Base-by-base conservation (phyloP, 1,140 invertebrate species). In the Bombus haemorrhoidalis region DNA sequence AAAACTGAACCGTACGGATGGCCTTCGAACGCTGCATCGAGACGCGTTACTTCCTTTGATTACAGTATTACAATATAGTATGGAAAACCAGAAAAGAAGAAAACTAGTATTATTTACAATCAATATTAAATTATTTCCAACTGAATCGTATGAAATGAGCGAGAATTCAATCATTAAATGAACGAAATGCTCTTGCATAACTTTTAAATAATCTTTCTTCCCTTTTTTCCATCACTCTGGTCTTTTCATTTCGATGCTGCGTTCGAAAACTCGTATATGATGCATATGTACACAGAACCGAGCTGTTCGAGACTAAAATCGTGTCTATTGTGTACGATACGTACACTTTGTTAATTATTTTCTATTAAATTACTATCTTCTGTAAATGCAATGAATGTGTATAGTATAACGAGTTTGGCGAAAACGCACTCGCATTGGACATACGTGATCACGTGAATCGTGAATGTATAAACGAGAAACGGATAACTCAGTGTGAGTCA, bases 221-320 rank as follows among this genome's bases (percentile, higher is more conserved):
- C 64, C 18, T 9, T 22, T 13, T 22, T 37, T 3, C 34, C 10
- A 22, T 13, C 15, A 0, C 28, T 12, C 25, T 37, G 39, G 6
- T 25, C 2, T 15, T n/a, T 66, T 64, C 37, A 76, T 86, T 76
- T 86, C 81, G 85, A 91, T 90, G 90, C 89, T 88, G 85, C 88
- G 90, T 85, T 57, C 90, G 89, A 89, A 90, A 83, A 69, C 57
- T 89, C 68, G 81, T 89, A 92, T 91, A 93, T 92, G 90, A 85
- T 86, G 87, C 89, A 91, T 94, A 94, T 94, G 89, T 93, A 94
- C 93, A 93, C 86, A 90, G 90, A 91, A 84, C 78, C 89, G 93
- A 94, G 93, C 93, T 94, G 93, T 93, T 93, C 92, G 82, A 93
- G 93, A 94, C 93, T 89, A 88, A 88, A 88, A 83, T 88, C 73